Evolutionary conservation across 64 coral and sea anemone species (phyloP).

Genomic region (Cladopsammia gracilis): DNA sequence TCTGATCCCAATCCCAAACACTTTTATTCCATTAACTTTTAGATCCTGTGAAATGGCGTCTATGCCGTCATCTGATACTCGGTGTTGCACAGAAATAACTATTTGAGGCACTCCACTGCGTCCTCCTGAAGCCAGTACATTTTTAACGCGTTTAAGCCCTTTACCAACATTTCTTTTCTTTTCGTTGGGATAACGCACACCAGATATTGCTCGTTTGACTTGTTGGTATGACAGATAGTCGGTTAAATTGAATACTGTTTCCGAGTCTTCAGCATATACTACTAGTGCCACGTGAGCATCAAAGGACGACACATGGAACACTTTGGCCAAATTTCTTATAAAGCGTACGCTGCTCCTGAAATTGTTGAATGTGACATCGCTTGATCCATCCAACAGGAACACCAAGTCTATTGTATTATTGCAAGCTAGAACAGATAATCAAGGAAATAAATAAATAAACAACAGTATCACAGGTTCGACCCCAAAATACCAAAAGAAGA

Average conservation of each 20-base stretch:
- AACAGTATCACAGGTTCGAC: too few relatives aligned
- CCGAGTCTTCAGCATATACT: background rate
- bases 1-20: background rate
- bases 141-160: background rate
- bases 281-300: conserved; percentile 7
- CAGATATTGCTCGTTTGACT: background rate
- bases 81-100: background rate
- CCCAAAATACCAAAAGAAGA: too few relatives aligned
- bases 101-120: background rate
- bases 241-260: background rate
- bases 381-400: conserved; percentile 17
- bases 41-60: conserved; percentile 1
- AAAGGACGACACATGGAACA: background rate
- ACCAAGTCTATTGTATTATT: background rate
- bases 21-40: background rate
- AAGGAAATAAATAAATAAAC: too few relatives aligned
- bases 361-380: background rate
- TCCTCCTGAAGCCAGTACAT: background rate
- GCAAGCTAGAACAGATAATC: background rate
- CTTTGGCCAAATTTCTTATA: background rate
- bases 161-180: background rate
- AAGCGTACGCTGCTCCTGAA: background rate
- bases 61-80: background rate
- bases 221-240: background rate
- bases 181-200: background rate